Conservation (phyloP, 2,113 vertebrate species). For the Kryptolebias marmoratus region DNA sequence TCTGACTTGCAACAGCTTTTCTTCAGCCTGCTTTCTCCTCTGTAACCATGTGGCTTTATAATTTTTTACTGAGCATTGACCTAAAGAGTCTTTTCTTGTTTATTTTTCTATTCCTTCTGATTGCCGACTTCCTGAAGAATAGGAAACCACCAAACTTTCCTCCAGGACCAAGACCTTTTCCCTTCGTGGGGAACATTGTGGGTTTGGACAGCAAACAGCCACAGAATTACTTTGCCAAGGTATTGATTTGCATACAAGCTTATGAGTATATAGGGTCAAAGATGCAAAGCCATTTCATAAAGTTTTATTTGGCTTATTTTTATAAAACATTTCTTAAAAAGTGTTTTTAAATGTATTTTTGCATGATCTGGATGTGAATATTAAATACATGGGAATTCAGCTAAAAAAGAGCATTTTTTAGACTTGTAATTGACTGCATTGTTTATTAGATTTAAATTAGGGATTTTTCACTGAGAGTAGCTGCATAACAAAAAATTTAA, state of each 20-base stretch:
- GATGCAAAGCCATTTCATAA: background rate
- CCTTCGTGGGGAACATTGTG: constrained; percentile 76
- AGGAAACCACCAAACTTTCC: constrained; percentile 78
- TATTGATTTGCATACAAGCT: background rate
- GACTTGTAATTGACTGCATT: no score
- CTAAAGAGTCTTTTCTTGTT: constrained; percentile 71
- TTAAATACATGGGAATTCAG: no score
- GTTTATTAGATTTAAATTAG: no score
- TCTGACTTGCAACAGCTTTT: background rate
- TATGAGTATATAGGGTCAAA: background rate
- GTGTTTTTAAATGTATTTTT: no score
- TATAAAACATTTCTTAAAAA: no score
- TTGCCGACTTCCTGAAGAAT: constrained; percentile 70
- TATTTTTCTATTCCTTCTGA: constrained; percentile 69
- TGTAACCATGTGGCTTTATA: constrained; percentile 57
- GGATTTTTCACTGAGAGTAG: no score
- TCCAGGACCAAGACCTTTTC: constrained; percentile 75
- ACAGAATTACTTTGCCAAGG: constrained; percentile 68
- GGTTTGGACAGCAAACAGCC: constrained; percentile 58
- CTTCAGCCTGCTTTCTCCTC: background rate
- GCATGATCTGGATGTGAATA: no score
- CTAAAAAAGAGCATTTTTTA: no score
- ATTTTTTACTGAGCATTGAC: constrained; percentile 63
- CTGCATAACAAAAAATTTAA: background rate
- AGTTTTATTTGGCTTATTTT: no score